These are phyloP conservation scores for Coelopa pilipes DNA, from an alignment of 2,888 invertebrate genomes.

Conservation along the genomic window DNA sequence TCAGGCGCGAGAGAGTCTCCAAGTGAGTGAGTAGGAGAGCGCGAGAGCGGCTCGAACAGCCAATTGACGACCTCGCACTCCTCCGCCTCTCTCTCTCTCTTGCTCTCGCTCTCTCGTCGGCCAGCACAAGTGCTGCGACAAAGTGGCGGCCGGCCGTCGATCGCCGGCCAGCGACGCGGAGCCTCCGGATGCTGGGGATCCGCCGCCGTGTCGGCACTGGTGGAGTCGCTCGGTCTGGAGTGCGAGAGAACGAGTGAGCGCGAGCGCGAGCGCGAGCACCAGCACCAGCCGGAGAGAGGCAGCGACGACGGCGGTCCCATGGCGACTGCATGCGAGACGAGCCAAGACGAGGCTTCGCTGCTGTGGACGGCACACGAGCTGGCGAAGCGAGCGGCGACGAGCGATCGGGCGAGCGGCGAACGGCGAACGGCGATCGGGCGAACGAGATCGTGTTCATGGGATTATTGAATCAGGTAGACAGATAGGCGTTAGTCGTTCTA, in stretches of 20 bases:
- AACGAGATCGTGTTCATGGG: slow-evolving; percentile 46
- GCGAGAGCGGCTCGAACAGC: neutral
- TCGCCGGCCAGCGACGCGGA: neutral
- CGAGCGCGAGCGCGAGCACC: neutral
- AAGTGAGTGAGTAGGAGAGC: neutral
- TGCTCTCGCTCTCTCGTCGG: neutral
- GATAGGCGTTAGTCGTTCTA: slow-evolving; percentile 68
- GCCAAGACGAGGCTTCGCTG: slow-evolving; percentile 24
- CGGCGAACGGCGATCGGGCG: slow-evolving; percentile 2
- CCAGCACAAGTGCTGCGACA: neutral
- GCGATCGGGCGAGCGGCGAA: neutral
- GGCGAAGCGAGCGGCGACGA: slow-evolving; percentile 8
- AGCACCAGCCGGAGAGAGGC: slow-evolving; percentile 33
- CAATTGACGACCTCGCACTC: too few relatives aligned
- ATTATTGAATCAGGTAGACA: slow-evolving; percentile 67
- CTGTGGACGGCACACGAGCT: slow-evolving; percentile 15
- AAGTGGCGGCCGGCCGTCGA: too few relatives aligned
- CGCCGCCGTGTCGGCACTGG: neutral
- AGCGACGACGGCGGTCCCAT: slow-evolving; percentile 38
- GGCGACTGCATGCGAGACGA: slow-evolving; percentile 38
- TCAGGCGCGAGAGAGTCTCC: neutral
- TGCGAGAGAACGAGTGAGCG: neutral
- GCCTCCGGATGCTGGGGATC: neutral
- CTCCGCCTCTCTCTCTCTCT: neutral
- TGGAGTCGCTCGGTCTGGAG: slow-evolving; percentile 7